Conservation (phyloP, 2,888 invertebrate species). For the Chouioia cunea region DNA sequence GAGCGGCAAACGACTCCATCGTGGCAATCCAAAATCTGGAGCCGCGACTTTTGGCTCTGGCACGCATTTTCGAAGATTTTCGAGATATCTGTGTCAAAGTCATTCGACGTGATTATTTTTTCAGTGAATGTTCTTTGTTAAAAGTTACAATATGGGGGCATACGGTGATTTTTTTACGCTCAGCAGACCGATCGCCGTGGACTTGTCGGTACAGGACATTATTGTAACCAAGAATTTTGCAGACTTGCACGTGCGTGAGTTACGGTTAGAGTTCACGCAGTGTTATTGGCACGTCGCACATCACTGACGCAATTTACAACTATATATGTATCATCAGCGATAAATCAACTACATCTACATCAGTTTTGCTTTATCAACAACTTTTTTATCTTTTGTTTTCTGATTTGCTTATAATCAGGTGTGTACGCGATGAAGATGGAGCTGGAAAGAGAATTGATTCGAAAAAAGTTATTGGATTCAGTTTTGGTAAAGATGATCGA, state of each 20-base stretch:
- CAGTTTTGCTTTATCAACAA: too few relatives aligned
- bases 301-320: too few relatives aligned
- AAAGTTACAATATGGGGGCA: not conserved
- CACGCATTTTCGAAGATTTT: slow-evolving; percentile 4
- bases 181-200: not conserved
- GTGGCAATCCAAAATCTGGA: slow-evolving; percentile 65
- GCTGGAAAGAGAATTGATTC: too few relatives aligned
- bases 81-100: slow-evolving; percentile 10
- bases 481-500: too few relatives aligned
- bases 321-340: too few relatives aligned
- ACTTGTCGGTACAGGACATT: not conserved
- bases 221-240: slow-evolving; percentile 32
- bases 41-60: slow-evolving; percentile 61
- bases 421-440: too few relatives aligned
- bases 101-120: not conserved
- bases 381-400: too few relatives aligned
- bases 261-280: too few relatives aligned
- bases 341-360: too few relatives aligned
- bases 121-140: not conserved
- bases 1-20: slow-evolving; percentile 67
- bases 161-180: slow-evolving; percentile 22
- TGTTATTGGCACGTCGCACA: too few relatives aligned
- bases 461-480: too few relatives aligned
- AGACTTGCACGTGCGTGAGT: not conserved
- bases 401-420: too few relatives aligned